A percentile compares a stretch with the other conserved stretches of the same genome.
Evolutionary conservation across 2,797 vertebrate genomes (phyloP).

Genomic region (Florisuga fusca): DNA sequence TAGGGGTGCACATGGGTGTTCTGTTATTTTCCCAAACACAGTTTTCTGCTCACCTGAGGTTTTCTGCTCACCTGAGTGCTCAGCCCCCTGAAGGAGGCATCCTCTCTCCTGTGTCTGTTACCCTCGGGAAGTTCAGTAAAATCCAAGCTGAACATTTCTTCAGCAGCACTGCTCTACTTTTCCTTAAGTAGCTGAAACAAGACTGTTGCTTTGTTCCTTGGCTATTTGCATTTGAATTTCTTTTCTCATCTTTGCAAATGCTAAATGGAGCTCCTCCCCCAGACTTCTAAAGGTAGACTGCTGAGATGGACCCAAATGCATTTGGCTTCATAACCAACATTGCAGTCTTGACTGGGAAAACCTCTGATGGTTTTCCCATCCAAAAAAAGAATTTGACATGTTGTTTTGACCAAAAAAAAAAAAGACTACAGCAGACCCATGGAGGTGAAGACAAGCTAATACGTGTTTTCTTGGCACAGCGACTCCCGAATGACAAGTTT

Average conservation of each 20-base stretch:
- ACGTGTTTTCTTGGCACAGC: background rate
- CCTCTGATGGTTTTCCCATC: background rate
- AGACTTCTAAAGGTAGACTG: background rate
- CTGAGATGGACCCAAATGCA: background rate
- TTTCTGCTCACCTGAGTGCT: background rate
- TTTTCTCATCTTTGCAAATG: background rate
- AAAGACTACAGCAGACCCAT: background rate
- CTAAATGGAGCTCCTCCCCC: background rate
- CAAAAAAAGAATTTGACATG: background rate
- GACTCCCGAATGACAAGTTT: conserved; percentile 7
- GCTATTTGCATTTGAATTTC: background rate
- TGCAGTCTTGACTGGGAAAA: background rate
- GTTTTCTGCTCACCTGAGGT: background rate
- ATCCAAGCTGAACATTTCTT: background rate
- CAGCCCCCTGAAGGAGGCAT: background rate
- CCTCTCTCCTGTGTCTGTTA: background rate
- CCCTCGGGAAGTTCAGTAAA: background rate
- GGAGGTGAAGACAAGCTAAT: background rate
- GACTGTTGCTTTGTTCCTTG: background rate
- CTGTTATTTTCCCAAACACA: no score
- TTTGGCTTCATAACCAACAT: background rate
- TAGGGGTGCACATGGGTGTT: background rate
- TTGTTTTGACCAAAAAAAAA: background rate
- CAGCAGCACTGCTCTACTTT: background rate
- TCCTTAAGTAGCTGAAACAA: background rate